Evolutionary conservation across 2,797 vertebrate genomes (phyloP), one percentile per base, ranked within the genome.

Genomic region (Clarias fuscus): DNA sequence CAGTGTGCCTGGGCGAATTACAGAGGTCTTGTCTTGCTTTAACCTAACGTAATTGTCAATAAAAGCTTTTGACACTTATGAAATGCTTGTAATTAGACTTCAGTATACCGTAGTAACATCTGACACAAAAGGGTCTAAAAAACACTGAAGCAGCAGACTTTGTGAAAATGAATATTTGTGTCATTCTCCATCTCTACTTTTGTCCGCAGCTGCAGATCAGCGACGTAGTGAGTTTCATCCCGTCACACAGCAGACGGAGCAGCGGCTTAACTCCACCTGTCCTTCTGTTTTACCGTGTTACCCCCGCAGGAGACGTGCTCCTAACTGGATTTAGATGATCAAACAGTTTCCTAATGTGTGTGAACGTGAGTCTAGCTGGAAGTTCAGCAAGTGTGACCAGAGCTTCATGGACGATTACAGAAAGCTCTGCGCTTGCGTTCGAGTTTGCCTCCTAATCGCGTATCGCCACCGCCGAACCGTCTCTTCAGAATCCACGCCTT

Each of bases 301-400:
- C 62, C 77, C 59, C 77, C 22, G 15, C 59, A 80, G 77, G 56
- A 37, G 76, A 61, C 3, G 13, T 33, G 17, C 33, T 84, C 56
- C 2, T 87, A 79, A 87, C 58, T 72, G 82, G 86, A 87, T 87
- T 87, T 87, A 53, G 10, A 7, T 84, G 86, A 84, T 87, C 86
- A 87, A 87, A 87, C 82, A 80, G 30, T 37, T 58, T 65, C 67
- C 13, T 80, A 87, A 87, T 58, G 15, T 80, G 82, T 87, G 64
- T 84, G 82, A 77, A 87, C 40, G n/a, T 18, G 68, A 83, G 83
- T 77, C 43, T 27, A 30, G 73, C 71, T 82, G 72, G 71, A 80
- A 80, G 64, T 70, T 48, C n/a, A 70, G 65, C 6, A 18, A 85
- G 59, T 80, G 48, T 68, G 56, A 80, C 53, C 65, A 40, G 48